These are phyloP conservation scores for Thrips palmi DNA, from an alignment of 1,140 invertebrate species.

Conservation along the genomic window DNA sequence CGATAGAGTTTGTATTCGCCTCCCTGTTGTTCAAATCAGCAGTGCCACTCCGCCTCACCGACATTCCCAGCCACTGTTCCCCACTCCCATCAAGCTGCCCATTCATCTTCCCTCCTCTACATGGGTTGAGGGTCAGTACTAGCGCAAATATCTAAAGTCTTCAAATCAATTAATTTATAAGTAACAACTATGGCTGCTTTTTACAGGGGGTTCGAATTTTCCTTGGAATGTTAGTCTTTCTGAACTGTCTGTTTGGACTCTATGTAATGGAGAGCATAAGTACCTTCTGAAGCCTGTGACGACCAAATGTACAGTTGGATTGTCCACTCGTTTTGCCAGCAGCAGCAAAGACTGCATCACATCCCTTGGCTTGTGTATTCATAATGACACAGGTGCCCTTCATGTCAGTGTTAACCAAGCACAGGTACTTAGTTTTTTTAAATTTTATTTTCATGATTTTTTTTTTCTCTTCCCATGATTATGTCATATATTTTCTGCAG, in stretches of 20 bases:
- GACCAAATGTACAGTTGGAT: conserved; percentile 34
- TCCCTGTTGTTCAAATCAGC: too few relatives aligned
- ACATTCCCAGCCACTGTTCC: too few relatives aligned
- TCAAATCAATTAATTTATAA: too few relatives aligned
- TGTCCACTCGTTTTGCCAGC: conserved; percentile 10
- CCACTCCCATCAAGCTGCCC: too few relatives aligned
- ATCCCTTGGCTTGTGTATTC: conserved; percentile 31
- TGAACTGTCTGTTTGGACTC: conserved; percentile 31
- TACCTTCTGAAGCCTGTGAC: conserved; percentile 34
- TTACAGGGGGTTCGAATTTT: conserved; percentile 31
- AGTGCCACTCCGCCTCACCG: too few relatives aligned
- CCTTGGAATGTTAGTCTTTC: conserved; percentile 34
- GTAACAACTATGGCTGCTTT: too few relatives aligned
- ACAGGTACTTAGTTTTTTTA: conserved; percentile 23
- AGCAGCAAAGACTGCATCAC: conserved; percentile 15
- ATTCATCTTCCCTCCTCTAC: too few relatives aligned
- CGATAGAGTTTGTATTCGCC: too few relatives aligned
- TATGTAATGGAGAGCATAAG: conserved; percentile 23
- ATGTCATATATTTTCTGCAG: too few relatives aligned
- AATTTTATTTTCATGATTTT: conserved; percentile 4
- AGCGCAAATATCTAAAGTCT: too few relatives aligned
- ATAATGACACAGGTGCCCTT: conserved; percentile 35
- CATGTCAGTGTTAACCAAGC: conserved; percentile 30
- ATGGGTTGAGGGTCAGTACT: too few relatives aligned
- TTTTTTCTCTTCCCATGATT: too few relatives aligned